Evolutionary conservation across 2,888 invertebrate species (phyloP), one percentile per base, ranked within the genome.

Genomic region (Nomada ferruginata): DNA sequence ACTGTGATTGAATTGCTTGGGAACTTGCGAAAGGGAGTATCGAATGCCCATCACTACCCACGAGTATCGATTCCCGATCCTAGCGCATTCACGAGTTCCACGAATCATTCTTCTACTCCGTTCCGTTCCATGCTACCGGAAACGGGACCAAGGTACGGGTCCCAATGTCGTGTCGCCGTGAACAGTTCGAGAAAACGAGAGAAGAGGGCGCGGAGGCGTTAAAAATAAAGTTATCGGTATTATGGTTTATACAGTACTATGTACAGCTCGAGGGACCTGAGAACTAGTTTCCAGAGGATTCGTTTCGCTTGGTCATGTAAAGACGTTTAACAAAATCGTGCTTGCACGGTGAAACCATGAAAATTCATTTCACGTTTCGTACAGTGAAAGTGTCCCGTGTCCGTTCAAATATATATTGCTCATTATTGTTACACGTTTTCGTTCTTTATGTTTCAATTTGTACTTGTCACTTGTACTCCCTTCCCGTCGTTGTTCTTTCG

Each of bases 261-360:
- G 60, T 87, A 86, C 86, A 86, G 76, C 69, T 82, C 82, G 70
- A 73, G 63, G 66, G 71, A 83, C 78, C 53, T 84, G 89, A 87
- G 74, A 79, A 82, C 65, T 70, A 79, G 71, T 52, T 44, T n/a
- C 20, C 10, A 11, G 11, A 59, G 29, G 57, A 36, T 36, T 29
- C 10, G 23, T 76, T 50, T 20, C n/a, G 20, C 1, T 55, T 18
- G 23, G 2, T 13, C 26, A 3, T 23, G 11, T 5, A 0, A 13
- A 60, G 15, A 1, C 26, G 26, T 64, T 26, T 44, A 23, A 23
- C 26, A 13, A 53, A 53, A 42, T 11, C 18, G 0, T 55, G 15
- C 13, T n/a, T 10, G 44, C 26, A 57, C 36, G 29, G 2, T 11
- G 29, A 47, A 1, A 20, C 26, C 50, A 10, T 20, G 36, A 57